A percentile compares a stretch with the other conserved stretches of the same genome.
Evolutionary conservation across 2,888 invertebrate genomes (phyloP).

Genomic region (Sturmia bella): DNA sequence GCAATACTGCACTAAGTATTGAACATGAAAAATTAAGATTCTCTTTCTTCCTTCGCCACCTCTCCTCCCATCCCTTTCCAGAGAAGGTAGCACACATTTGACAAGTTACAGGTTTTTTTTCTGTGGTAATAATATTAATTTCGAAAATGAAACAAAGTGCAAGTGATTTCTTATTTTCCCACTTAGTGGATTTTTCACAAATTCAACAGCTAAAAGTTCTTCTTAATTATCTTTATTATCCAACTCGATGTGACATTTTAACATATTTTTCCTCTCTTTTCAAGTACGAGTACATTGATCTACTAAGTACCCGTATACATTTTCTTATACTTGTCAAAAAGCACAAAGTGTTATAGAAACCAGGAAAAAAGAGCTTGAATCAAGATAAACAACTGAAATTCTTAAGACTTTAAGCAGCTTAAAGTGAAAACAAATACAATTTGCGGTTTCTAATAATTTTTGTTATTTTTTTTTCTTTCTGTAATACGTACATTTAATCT

Average conservation of each 20-base stretch:
- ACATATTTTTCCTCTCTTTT: constrained; percentile 5
- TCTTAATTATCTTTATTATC: too few relatives aligned
- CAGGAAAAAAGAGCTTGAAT: constrained; percentile 22
- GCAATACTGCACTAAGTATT: too few relatives aligned
- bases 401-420: constrained; percentile 65
- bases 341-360: constrained; percentile 25
- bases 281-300: constrained; percentile 33
- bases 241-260: constrained; percentile 3
- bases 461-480: constrained; percentile 23
- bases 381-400: constrained; percentile 43
- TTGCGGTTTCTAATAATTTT: constrained; percentile 48
- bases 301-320: constrained; percentile 32
- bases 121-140: too few relatives aligned
- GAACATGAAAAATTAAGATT: too few relatives aligned
- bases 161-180: too few relatives aligned
- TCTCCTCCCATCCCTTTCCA: too few relatives aligned
- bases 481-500: constrained; percentile 39
- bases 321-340: constrained; percentile 49
- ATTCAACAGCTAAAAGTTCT: too few relatives aligned
- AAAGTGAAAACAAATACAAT: constrained; percentile 65
- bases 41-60: too few relatives aligned
- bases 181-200: too few relatives aligned
- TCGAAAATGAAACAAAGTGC: too few relatives aligned
- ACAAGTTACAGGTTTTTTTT: too few relatives aligned
- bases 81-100: too few relatives aligned